Percentiles rank a stretch among this genome's conserved stretches.
These are phyloP conservation scores for Rhorus exstirpatorius DNA, from an alignment of 2,888 invertebrate species.

Conservation along the genomic window DNA sequence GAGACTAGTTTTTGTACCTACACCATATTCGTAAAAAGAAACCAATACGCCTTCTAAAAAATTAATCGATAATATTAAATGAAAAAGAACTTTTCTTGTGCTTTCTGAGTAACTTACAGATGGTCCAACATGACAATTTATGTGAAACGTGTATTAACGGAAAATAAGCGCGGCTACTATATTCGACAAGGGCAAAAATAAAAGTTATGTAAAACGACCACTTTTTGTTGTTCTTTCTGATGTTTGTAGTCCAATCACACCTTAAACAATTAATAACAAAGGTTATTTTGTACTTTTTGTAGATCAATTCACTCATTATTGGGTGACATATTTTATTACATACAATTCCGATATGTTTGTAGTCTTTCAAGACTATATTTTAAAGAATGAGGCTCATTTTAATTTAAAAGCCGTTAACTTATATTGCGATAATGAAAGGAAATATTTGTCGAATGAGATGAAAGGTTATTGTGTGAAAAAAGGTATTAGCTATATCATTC, in stretches of 20 bases:
- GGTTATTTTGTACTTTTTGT: background rate
- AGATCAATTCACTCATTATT: background rate
- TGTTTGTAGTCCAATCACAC: background rate
- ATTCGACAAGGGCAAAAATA: too few species aligned
- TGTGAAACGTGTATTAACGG: too few species aligned
- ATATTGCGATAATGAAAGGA: constrained; percentile 45
- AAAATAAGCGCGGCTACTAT: too few species aligned
- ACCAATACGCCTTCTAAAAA: too few species aligned
- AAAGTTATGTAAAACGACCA: background rate
- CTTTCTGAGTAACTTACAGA: too few species aligned
- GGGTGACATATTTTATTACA: background rate
- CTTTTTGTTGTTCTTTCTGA: background rate
- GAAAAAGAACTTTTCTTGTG: too few species aligned
- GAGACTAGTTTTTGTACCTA: too few species aligned
- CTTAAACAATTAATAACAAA: background rate
- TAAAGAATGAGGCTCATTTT: constrained; percentile 63
- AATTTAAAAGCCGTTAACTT: constrained; percentile 40
- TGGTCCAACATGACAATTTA: too few species aligned
- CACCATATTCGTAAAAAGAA: too few species aligned
- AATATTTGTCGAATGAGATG: constrained; percentile 1
- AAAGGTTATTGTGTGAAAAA: background rate
- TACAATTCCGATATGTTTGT: background rate
- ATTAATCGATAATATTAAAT: too few species aligned
- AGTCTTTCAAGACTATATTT: constrained; percentile 45
- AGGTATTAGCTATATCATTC: background rate